phyloP scores from a whole-genome alignment of 2,113 vertebrate species.

The Cyanistes caeruleus region DNA sequence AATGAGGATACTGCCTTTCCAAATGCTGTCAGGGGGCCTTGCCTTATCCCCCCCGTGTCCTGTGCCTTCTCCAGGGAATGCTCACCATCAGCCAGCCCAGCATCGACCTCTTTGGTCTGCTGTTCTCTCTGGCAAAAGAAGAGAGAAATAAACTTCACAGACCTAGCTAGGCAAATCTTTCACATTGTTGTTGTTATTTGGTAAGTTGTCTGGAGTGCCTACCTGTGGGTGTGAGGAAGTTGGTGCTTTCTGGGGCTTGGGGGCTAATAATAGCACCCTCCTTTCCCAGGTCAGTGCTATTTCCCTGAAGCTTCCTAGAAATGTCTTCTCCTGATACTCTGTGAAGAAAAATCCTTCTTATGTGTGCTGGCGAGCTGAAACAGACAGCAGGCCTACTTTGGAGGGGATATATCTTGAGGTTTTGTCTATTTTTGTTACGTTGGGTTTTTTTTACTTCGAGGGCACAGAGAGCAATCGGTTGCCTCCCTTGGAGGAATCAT shows the following conservation, averaged over 20 bases:
- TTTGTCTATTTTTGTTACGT: neutral
- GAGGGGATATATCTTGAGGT: neutral
- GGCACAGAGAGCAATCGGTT: neutral
- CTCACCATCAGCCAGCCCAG: rapidly evolving
- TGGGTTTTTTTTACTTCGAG: neutral
- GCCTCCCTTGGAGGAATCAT: rapidly evolving
- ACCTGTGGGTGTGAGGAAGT: neutral
- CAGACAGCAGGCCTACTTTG: neutral
- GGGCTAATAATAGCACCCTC: neutral
- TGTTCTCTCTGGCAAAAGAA: neutral
- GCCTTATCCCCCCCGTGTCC: rapidly evolving
- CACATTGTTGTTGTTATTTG: neutral
- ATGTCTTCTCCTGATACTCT: neutral
- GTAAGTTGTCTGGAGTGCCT: neutral
- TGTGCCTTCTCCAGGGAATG: neutral
- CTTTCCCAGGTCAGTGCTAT: neutral
- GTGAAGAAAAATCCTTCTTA: neutral
- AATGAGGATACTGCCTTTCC: neutral
- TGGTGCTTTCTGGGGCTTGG: neutral
- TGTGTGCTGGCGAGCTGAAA: neutral
- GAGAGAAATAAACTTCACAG: neutral
- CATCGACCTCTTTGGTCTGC: neutral
- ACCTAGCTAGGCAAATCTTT: neutral
- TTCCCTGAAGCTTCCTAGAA: neutral
- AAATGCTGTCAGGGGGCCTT: neutral